Conservation (phyloP, 2,797 vertebrate genomes). For the Tragelaphus oryx region DNA sequence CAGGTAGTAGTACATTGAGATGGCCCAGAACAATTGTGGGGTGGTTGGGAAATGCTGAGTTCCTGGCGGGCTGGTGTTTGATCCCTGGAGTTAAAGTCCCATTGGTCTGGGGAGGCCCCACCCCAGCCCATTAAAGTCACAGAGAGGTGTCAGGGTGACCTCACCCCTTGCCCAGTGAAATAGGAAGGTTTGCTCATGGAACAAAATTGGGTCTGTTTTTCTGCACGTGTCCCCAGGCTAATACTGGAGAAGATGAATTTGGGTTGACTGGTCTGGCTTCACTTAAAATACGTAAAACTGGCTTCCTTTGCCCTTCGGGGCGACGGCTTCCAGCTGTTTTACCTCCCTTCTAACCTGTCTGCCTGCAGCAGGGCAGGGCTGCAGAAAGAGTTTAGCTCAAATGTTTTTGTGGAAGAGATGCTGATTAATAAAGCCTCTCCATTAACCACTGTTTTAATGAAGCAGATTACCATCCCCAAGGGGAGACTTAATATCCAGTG, state of each 20-base stretch:
- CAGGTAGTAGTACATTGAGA: rapidly evolving
- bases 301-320: slow-evolving; percentile 56
- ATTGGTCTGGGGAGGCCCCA: background rate
- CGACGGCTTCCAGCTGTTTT: slow-evolving; percentile 44
- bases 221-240: background rate
- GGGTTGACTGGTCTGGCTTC: slow-evolving; percentile 60
- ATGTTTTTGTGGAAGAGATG: slow-evolving; percentile 74
- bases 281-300: slow-evolving; percentile 76
- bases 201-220: slow-evolving; percentile 44
- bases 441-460: slow-evolving; percentile 74
- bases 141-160: background rate
- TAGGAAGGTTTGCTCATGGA: slow-evolving; percentile 41
- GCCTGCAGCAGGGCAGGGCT: slow-evolving; percentile 59
- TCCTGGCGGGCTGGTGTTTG: background rate
- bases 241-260: slow-evolving; percentile 56
- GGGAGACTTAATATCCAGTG: slow-evolving; percentile 60
- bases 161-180: background rate
- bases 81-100: background rate
- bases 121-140: background rate
- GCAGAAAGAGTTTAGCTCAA: slow-evolving; percentile 67
- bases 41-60: rapidly evolving
- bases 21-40: rapidly evolving
- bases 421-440: slow-evolving; percentile 72
- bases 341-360: slow-evolving; percentile 58
- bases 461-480: slow-evolving; percentile 72